Conservation (phyloP, 2,113 vertebrate genomes). For the Cariama cristata region DNA sequence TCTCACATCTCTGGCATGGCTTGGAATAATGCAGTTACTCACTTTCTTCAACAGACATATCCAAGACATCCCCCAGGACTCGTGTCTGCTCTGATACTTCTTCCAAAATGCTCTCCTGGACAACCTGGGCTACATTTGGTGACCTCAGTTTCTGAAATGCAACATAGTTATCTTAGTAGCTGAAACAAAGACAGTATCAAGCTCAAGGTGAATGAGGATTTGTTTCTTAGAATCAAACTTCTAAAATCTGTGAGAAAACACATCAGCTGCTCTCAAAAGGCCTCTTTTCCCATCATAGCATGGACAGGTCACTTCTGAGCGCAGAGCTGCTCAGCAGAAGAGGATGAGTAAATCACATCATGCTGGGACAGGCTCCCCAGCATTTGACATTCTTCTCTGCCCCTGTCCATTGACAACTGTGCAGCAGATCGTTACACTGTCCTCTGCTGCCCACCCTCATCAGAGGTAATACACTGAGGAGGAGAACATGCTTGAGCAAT, state of each 20-base stretch:
- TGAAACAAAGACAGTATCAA: neutral
- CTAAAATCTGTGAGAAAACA: neutral
- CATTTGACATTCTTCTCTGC: neutral
- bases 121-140: slow-evolving; percentile 56
- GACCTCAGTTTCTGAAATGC: slow-evolving; percentile 77
- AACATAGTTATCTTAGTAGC: neutral
- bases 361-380: neutral
- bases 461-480: neutral
- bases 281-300: neutral
- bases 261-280: neutral
- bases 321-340: neutral
- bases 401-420: neutral
- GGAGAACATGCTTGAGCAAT: neutral
- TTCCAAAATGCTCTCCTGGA: slow-evolving; percentile 75
- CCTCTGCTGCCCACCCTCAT: neutral
- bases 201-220: neutral
- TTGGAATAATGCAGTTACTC: slow-evolving; percentile 21
- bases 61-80: slow-evolving; percentile 74
- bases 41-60: slow-evolving; percentile 77
- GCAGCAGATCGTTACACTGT: neutral
- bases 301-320: neutral
- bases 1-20: neutral
- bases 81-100: slow-evolving; percentile 69
- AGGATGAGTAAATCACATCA: neutral
- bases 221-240: neutral